phyloP scores from a whole-genome alignment of 2,797 vertebrate genomes.

The Ceryle rudis region DNA sequence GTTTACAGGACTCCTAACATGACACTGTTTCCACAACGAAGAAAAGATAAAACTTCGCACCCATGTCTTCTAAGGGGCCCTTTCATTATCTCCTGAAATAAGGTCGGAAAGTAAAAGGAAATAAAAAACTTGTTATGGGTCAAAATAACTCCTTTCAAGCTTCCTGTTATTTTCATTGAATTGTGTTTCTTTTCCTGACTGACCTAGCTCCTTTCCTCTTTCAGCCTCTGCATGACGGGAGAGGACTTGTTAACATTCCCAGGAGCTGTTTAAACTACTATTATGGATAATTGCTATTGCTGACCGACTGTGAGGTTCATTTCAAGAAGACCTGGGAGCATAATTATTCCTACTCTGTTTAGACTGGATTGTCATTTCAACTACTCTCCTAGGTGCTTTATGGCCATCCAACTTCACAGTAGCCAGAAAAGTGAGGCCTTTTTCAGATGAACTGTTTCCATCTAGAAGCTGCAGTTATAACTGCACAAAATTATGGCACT shows the following conservation, averaged over 20 bases:
- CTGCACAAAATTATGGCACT: background rate
- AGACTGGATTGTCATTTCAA: background rate
- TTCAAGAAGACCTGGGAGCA: background rate
- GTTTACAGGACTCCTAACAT: background rate
- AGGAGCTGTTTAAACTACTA: background rate
- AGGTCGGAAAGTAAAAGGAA: background rate
- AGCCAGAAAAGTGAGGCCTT: background rate
- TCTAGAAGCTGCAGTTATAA: background rate
- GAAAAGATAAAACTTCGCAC: background rate
- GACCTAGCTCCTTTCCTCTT: background rate
- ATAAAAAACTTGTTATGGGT: background rate
- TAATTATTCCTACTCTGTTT: background rate
- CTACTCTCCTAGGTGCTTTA: background rate
- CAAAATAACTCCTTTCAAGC: background rate
- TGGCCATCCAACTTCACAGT: background rate
- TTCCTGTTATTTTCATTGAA: background rate
- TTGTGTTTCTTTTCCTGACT: background rate
- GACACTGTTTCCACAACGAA: background rate
- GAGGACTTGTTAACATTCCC: background rate
- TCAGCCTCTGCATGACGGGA: background rate
- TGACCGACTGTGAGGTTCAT: background rate
- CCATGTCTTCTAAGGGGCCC: background rate
- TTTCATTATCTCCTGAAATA: background rate
- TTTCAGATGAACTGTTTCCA: background rate
- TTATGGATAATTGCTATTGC: background rate